phyloP scores from a whole-genome alignment of 2,888 invertebrate species.

The Azorinus chamasolen region DNA sequence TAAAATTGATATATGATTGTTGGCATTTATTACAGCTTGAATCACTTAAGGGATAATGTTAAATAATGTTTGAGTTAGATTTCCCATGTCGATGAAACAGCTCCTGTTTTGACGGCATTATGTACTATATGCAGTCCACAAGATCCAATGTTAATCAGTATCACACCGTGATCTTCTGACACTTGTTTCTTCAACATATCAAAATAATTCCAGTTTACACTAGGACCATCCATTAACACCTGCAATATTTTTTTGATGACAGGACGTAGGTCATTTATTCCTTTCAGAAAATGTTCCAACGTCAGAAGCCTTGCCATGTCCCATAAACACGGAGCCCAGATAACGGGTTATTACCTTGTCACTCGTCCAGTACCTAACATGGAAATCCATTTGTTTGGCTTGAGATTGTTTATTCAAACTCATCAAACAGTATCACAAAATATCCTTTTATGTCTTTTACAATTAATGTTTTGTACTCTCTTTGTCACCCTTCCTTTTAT shows the following conservation, averaged over 20 bases:
- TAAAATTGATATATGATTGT: too few species aligned
- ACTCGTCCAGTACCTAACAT: conserved; percentile 17
- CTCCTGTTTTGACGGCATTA: conserved; percentile 36
- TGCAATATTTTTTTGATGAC: conserved; percentile 35
- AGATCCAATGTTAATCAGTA: conserved; percentile 48
- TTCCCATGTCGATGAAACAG: conserved; percentile 28
- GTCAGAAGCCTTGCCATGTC: conserved; percentile 15
- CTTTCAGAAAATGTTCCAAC: conserved; percentile 13
- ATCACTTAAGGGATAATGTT: too few species aligned
- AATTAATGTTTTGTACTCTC: conserved; percentile 18
- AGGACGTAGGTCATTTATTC: conserved; percentile 1
- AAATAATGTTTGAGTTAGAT: too few species aligned
- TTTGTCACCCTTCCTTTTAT: too few species aligned
- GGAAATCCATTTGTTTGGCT: conserved; percentile 18
- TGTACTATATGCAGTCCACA: conserved; percentile 46
- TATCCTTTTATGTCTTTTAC: conserved; percentile 12
- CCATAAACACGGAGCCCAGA: conserved; percentile 20
- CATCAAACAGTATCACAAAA: conserved; percentile 19
- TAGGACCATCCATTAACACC: conserved; percentile 47
- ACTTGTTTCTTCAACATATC: conserved; percentile 22
- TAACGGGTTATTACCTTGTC: conserved; percentile 2
- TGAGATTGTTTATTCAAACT: conserved; percentile 13
- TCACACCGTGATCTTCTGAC: conserved; percentile 9
- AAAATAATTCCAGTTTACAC: conserved; percentile 50
- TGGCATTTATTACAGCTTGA: too few species aligned